phyloP scores from a whole-genome alignment of 2,797 vertebrate species.

The Coregonus suidteri region DNA sequence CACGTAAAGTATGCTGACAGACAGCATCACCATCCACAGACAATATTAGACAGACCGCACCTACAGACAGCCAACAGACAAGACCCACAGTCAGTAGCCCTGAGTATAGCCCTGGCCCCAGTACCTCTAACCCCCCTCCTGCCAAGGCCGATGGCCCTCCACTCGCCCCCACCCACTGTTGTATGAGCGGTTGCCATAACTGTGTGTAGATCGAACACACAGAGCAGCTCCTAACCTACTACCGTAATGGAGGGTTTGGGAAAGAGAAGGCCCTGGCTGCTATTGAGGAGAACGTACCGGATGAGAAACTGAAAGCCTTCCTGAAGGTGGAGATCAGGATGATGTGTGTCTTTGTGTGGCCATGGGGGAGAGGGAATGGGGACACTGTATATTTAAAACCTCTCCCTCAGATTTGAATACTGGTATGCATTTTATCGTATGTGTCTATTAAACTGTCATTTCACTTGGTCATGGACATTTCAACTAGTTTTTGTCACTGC shows the following conservation, averaged over 20 bases:
- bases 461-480: neutral
- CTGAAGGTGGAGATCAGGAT: slow-evolving; percentile 89
- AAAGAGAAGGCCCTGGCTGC: slow-evolving; percentile 74
- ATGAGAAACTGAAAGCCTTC: slow-evolving; percentile 88
- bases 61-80: neutral
- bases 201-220: slow-evolving; percentile 91
- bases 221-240: slow-evolving; percentile 79
- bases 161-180: slow-evolving; percentile 83
- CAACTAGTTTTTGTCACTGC: neutral
- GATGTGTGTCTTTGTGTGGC: slow-evolving; percentile 8
- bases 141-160: slow-evolving; percentile 48
- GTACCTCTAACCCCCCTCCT: slow-evolving; percentile 1
- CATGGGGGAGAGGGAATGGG: neutral
- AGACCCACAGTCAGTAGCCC: neutral
- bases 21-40: slow-evolving; percentile 9
- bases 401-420: no score
- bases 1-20: neutral
- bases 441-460: neutral
- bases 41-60: neutral
- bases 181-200: slow-evolving; percentile 92
- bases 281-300: slow-evolving; percentile 82
- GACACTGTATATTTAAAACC: no score
- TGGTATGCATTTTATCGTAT: neutral
- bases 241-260: slow-evolving; percentile 75
- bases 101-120: neutral